Base-by-base conservation (phyloP, 2,113 vertebrate species). In the Chrysochloris asiatica region DNA sequence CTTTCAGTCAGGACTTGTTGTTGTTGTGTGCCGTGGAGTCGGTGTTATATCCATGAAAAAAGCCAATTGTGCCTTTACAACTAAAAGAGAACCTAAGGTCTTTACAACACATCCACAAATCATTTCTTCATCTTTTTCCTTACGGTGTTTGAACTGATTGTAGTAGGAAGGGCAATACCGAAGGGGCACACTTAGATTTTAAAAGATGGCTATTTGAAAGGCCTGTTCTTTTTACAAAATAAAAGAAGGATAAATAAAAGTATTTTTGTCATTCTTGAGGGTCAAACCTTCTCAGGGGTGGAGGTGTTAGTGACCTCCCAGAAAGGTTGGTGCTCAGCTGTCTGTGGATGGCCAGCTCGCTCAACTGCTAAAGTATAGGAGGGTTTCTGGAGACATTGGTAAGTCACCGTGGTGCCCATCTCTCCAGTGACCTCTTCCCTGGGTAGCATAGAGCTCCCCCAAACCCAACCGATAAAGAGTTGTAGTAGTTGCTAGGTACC, bases 291-390 rank as follows among this genome's bases (percentile, higher is more conserved):
- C n/a, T n/a, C n/a, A n/a, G n/a, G 48, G 48, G 12, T 3, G 8
- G 26, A 1, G 50, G 14, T 21, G 47, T 54, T 45, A 22, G 24
- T 52, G 26, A 52, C 43, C 61, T 69, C 21, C 19, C 28, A 56
- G 76, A 63, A 54, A n/a, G 41, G 9, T 13, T 6, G 0, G 1
- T 8, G 4, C 14, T 52, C 19, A 5, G 21, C 0, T 4, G 22
- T 36, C 5, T 24, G 36, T 17, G 9, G 16, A 43, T 8, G 30
- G 50, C 30, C 41, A 33, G 59, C 26, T 65, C 24, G 13, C 8
- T 2, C 30, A 4, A 9, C 9, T 3, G 50, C 38, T 24, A 54
- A 41, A 10, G 63, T 26, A 22, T 4, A 30, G 54, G 45, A n/a
- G 12, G 5, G 6, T 30, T 67, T 65, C 12, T 24, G 48, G 61